These are phyloP conservation scores for Myioborus miniatus DNA, from an alignment of 2,797 vertebrate genomes.

Conservation along the genomic window DNA sequence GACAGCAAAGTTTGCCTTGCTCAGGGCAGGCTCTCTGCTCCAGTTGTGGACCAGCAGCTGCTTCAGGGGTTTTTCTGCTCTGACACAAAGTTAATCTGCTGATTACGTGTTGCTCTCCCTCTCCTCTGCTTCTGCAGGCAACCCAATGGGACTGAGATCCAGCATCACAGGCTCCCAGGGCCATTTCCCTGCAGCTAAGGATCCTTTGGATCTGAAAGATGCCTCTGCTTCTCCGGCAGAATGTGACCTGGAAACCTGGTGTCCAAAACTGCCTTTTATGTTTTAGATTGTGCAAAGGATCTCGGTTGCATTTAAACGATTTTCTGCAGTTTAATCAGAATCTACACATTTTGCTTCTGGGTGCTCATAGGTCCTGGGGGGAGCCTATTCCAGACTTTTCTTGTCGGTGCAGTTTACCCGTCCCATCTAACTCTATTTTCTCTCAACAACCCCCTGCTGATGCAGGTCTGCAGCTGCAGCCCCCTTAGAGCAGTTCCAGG, in stretches of 20 bases:
- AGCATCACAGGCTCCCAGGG: not conserved
- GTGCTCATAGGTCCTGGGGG: not conserved
- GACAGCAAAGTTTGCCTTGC: not conserved
- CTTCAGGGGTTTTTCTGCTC: not conserved
- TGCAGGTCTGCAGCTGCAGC: not conserved
- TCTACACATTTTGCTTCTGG: not conserved
- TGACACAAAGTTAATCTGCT: not conserved
- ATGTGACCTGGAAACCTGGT: not conserved
- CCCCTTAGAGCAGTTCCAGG: rapidly evolving
- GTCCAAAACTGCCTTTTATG: not conserved
- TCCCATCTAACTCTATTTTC: not conserved
- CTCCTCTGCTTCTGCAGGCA: not conserved
- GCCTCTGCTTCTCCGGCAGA: not conserved
- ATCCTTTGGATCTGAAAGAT: not conserved
- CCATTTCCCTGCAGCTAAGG: not conserved
- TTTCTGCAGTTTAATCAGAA: not conserved
- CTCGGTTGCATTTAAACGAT: not conserved
- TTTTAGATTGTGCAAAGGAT: not conserved
- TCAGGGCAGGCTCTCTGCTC: not conserved
- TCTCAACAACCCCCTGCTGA: not conserved
- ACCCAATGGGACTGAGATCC: not conserved
- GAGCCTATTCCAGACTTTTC: not conserved
- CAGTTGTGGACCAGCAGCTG: not conserved
- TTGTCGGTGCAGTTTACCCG: not conserved
- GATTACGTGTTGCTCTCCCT: not conserved